Base-by-base conservation (phyloP, 2,797 vertebrate species). In the Prunella strophiata region DNA sequence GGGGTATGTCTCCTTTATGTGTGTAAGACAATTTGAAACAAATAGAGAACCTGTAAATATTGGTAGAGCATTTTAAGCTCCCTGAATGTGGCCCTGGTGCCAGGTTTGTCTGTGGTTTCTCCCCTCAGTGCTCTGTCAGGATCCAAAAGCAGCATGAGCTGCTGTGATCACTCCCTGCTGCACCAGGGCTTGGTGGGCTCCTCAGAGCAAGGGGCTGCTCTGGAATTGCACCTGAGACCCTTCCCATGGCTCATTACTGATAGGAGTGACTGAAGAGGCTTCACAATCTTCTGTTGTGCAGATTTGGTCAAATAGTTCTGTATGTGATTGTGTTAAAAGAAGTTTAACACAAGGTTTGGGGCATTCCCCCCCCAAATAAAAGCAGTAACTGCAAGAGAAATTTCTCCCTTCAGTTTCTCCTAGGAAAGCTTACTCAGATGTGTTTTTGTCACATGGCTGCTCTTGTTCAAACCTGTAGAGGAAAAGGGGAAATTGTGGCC, bases 301-400 rank as follows among this genome's bases (percentile, higher is more conserved):
- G 25, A 23, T 93, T 85, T 55, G 57, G 43, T 72, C 65, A 54
- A 91, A 43, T 22, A 48, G 3, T 52, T 83, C 25, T 3, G 0
- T 54, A 7, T 54, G 32, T n/a, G 10, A n/a, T 25, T 78, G 57
- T 43, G 38, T 51, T 72, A 57, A 67, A 85, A 86, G 22, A 18
- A 42, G 43, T 45, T 89, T 91, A 55, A 66, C 23, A 14, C 5
- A 32, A 63, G 4, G 8, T 54, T 62, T 54, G 55, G 12, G 13
- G 4, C 3, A 8, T 18, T 34, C 4, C 3, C 4, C 4, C 2
- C 13, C 0, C 0, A 23, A 50, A 50, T 36, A 36, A 74, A 15
- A 17, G 1, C 23, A 43, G 11, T 43, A 40, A 43, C 30, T 55
- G 25, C 43, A 51, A 62, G 52, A 85, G 40, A 52, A 68, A n/a